Base-by-base conservation (phyloP, 2,113 vertebrate genomes). In the Misgurnus anguillicaudatus region DNA sequence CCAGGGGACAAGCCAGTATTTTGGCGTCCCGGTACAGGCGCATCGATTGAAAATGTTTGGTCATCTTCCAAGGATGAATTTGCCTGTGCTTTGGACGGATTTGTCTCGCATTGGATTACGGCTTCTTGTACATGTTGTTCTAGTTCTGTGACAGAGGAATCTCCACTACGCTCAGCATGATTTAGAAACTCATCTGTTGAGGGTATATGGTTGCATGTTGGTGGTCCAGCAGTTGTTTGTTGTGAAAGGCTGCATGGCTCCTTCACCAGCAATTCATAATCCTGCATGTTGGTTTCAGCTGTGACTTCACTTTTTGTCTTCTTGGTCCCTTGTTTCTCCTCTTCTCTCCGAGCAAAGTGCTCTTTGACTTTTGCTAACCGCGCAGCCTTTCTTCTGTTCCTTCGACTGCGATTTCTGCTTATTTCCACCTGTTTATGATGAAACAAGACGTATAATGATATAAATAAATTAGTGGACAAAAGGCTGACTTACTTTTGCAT, bases 371-470 rank as follows among this genome's bases (percentile, higher is more conserved):
- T 82, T 16, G 85, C 87, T 82, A 89, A 76, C 57, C 86, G 84
- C 3, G 86, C 85, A 10, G 87, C 88, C 76, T 86, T 91, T 71
- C 88, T 85, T 64, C 38, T 77, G 78, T 41, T 87, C 53, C 83
- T 90, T 60, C 48, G 80, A 65, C 80, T 86, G 76, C 13, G 24
- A 83, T 83, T 88, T 65, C 10, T 73, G 53, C 70, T 85, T 21
- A 53, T 88, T 64, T 91, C 90, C 8, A 78, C 61, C 92, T 94
- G 88, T 84, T 78, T 65, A 77, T 69, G 77, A 86, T 31, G 24
- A 31, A 87, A 60, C 84, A 17, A n/a, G 17, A 31, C 13, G 13
- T 51, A 14, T 1, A 14, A 51, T 51, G 48, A 51, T 5, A 51
- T 13, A 51, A 51, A 51, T 48, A 13, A 48, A 0, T 48, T 48